These are phyloP conservation scores for Calephelis perditalis DNA, from an alignment of 2,888 invertebrate genomes.

Conservation along the genomic window DNA sequence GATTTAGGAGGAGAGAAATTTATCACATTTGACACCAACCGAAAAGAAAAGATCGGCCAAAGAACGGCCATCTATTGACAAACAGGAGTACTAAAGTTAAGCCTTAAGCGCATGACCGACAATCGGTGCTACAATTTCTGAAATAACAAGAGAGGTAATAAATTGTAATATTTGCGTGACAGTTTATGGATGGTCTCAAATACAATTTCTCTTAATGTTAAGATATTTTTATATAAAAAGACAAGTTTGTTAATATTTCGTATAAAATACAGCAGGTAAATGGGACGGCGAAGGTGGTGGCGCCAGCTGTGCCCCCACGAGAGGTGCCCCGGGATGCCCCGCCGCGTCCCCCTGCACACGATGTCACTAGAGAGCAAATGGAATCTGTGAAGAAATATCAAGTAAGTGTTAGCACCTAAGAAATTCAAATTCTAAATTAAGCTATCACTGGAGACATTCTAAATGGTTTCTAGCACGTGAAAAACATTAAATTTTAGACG, in stretches of 20 bases:
- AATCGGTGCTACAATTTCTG: no score
- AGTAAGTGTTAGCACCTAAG: conserved; percentile 72
- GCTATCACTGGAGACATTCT: background rate
- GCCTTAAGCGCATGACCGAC: no score
- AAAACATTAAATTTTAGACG: background rate
- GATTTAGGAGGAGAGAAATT: no score
- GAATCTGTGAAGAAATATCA: conserved; percentile 95
- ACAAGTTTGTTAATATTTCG: background rate
- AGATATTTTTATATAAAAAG: no score
- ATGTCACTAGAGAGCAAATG: conserved; percentile 91
- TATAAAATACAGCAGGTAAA: conserved; percentile 54
- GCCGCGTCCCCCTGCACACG: conserved; percentile 69
- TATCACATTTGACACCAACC: no score
- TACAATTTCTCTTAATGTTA: no score
- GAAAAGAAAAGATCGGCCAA: no score
- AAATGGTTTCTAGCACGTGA: background rate
- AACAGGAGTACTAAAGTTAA: no score
- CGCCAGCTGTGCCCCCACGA: conserved; percentile 80
- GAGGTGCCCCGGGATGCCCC: conserved; percentile 68
- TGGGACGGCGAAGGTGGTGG: conserved; percentile 80
- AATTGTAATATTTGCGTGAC: no score
- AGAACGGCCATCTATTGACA: no score
- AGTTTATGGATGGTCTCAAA: no score
- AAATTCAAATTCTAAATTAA: background rate
- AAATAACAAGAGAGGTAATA: no score